Evolutionary conservation across 2,888 invertebrate species (phyloP).

Genomic region (Thymelicus lineola): DNA sequence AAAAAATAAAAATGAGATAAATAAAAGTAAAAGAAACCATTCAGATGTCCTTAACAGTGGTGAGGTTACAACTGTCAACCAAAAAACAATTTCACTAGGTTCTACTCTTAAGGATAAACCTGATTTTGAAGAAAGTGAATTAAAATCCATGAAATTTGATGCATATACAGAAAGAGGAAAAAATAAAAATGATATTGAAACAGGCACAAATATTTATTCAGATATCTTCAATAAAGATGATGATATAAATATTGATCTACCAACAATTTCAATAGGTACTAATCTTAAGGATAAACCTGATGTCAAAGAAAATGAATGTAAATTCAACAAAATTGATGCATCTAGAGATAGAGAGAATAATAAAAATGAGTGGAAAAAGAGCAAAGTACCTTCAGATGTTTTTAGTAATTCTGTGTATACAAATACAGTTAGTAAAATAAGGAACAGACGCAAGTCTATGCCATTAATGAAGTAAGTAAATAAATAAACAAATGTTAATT

Average conservation of each 20-base stretch:
- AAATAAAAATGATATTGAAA: slow-evolving; percentile 26
- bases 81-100: background rate
- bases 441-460: slow-evolving; percentile 64
- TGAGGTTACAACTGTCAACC: background rate
- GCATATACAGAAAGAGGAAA: slow-evolving; percentile 30
- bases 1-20: slow-evolving; percentile 35
- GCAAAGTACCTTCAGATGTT: background rate
- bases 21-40: slow-evolving; percentile 7
- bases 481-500: too few relatives aligned
- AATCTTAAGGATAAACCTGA: background rate
- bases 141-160: slow-evolving; percentile 7
- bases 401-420: background rate
- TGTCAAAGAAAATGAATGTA: slow-evolving; percentile 17
- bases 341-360: slow-evolving; percentile 37
- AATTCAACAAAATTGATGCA: slow-evolving; percentile 1
- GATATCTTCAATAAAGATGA: background rate
- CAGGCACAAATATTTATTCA: slow-evolving; percentile 2
- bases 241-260: background rate
- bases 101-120: background rate
- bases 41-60: background rate
- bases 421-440: slow-evolving; percentile 48
- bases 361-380: slow-evolving; percentile 9
- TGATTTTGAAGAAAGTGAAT: slow-evolving; percentile 13
- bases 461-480: slow-evolving; percentile 55
- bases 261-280: background rate